Base-by-base conservation (phyloP, 2,888 invertebrate genomes). In the Sinelater perroti region DNA sequence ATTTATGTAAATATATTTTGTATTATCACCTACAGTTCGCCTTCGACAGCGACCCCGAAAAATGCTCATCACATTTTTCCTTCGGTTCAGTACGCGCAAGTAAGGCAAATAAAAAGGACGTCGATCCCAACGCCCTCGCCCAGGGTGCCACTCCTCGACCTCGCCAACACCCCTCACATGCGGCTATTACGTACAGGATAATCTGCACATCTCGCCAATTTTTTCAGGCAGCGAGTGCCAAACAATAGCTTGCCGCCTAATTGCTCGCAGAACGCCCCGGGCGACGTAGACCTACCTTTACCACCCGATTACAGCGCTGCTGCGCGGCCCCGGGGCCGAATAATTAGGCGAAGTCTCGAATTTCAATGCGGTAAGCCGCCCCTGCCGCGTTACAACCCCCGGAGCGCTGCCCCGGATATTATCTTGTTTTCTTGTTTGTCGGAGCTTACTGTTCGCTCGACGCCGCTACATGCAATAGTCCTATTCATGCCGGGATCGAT, bases 321-420 rank as follows among this genome's bases (percentile, higher is more conserved):
- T 44, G 18, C 20, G 13, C 11, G 24, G 14, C 14, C 11, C 8
- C 13, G 13, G 13, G 13, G n/a, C 28, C 28, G 47, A 30, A 24
- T 52, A 52, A 52, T 52, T 52, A 52, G 44, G 21, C 52, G 33
- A 52, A 52, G 35, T 52, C 42, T 52, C 42, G 42, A 52, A 44
- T 52, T 52, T 52, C 52, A 42, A 52, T 44, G 33, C 17, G 16
- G 51, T 31, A 30, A 5, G 42, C 24, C 21, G 6, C 20, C 40
- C 26, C 6, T 40, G 21, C 28, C 16, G 14, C 24, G 33, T 10
- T 7, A 17, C 17, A 30, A 28, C 21, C 40, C 42, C 31, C 24
- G 38, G n/a, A 50, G 38, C 24, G 31, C 18, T 21, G 33, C 21
- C 30, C 24, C 20, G 40, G 42, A 52, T 52, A 40, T 52, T 52